phyloP scores from a whole-genome alignment of 2,888 invertebrate genomes.

The Acleris holmiana region DNA sequence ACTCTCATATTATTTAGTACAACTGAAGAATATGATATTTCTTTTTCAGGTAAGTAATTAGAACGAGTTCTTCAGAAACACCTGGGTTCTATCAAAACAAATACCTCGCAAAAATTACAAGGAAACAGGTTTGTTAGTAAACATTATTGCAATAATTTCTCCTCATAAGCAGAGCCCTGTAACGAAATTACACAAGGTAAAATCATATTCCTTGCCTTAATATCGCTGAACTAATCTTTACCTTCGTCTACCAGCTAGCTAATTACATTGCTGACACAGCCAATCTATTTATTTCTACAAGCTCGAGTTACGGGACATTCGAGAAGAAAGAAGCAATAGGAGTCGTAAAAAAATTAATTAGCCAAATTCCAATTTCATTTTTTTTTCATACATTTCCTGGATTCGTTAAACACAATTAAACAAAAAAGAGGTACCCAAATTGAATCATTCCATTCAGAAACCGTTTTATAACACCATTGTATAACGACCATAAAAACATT shows the following conservation, averaged over 20 bases:
- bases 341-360: too few relatives aligned
- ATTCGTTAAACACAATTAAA: constrained; percentile 11
- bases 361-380: too few relatives aligned
- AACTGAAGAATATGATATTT: background rate
- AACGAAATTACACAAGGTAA: constrained; percentile 18
- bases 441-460: constrained; percentile 19
- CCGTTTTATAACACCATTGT: constrained; percentile 20
- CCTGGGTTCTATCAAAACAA: background rate
- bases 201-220: constrained; percentile 19
- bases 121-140: background rate
- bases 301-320: constrained; percentile 2
- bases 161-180: background rate
- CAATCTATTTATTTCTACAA: constrained; percentile 31
- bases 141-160: constrained; percentile 19
- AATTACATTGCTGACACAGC: constrained; percentile 24
- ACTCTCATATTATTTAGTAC: too few relatives aligned
- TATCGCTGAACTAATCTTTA: constrained; percentile 35
- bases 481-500: constrained; percentile 25
- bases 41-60: constrained; percentile 24
- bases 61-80: background rate
- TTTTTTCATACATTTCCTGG: background rate
- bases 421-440: constrained; percentile 14
- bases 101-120: background rate
- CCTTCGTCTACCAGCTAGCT: constrained; percentile 14
- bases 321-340: background rate